A percentile compares a stretch with the other conserved stretches of the same genome.
Evolutionary conservation across 1,140 invertebrate species (phyloP).

Genomic region (Drosophila prosaltans): DNA sequence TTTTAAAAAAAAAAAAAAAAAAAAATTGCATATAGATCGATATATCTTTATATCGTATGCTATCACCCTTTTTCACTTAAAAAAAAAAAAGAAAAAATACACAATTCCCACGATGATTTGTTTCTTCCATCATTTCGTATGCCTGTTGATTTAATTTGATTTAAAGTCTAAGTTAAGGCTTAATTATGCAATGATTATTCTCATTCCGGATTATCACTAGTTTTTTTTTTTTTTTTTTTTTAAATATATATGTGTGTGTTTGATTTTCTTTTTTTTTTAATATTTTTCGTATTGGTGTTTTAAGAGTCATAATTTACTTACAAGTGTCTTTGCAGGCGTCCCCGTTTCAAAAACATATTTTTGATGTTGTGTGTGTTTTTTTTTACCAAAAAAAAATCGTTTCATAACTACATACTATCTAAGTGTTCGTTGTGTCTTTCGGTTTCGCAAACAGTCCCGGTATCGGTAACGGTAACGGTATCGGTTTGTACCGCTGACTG

Average conservation of each 20-base stretch:
- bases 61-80: slow-evolving; percentile 28
- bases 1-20: slow-evolving; percentile 38
- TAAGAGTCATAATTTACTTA: slow-evolving; percentile 65
- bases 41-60: neutral
- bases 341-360: slow-evolving; percentile 72
- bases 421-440: slow-evolving; percentile 53
- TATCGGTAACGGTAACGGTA: slow-evolving; percentile 41
- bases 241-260: neutral
- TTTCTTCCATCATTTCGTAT: too few species aligned
- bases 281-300: slow-evolving; percentile 22
- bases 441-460: slow-evolving; percentile 22
- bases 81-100: slow-evolving; percentile 37
- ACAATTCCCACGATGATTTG: slow-evolving; percentile 12
- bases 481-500: slow-evolving; percentile 19
- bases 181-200: slow-evolving; percentile 18
- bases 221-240: slow-evolving; percentile 31
- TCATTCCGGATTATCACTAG: slow-evolving; percentile 15
- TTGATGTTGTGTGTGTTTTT: slow-evolving; percentile 35
- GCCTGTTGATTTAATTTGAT: slow-evolving; percentile 3
- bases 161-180: slow-evolving; percentile 46
- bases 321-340: slow-evolving; percentile 66
- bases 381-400: slow-evolving; percentile 57
- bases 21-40: too few species aligned
- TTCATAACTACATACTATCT: slow-evolving; percentile 63
- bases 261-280: slow-evolving; percentile 21